A percentile compares a stretch with the other conserved stretches of the same genome.
Conservation (phyloP, 2,797 vertebrate species). For the Synanceia verrucosa region DNA sequence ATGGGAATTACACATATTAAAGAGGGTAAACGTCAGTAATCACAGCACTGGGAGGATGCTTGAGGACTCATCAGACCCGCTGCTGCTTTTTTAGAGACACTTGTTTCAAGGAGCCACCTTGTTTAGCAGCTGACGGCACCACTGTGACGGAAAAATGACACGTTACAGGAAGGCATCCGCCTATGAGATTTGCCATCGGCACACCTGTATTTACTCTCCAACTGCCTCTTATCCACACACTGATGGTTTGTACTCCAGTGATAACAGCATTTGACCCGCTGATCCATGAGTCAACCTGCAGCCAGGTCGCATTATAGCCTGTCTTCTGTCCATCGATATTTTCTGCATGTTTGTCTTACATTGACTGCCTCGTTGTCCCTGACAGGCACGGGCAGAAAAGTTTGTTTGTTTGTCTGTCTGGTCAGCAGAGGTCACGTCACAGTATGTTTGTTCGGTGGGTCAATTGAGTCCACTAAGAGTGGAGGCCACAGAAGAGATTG, state of each 20-base stretch:
- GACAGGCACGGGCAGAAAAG: conserved; percentile 40
- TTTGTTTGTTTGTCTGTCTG: conserved; percentile 81
- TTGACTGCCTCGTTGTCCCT: conserved; percentile 45
- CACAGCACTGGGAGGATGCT: conserved; percentile 80
- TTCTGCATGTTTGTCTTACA: conserved; percentile 52
- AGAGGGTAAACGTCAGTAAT: conserved; percentile 87
- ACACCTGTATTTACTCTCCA: conserved; percentile 63
- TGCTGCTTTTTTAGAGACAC: conserved; percentile 76
- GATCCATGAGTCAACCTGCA: conserved; percentile 35
- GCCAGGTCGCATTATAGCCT: conserved; percentile 20
- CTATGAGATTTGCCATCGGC: conserved; percentile 27
- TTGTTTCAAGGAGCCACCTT: conserved; percentile 73
- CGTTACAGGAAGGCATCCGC: conserved; percentile 36
- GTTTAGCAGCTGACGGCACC: conserved; percentile 64
- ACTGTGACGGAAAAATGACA: conserved; percentile 49
- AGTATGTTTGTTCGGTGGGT: conserved; percentile 75
- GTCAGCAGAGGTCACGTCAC: conserved; percentile 70
- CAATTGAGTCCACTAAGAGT: conserved; percentile 72
- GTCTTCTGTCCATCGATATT: conserved; percentile 56
- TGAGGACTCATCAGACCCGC: conserved; percentile 78
- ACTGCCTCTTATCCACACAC: conserved; percentile 4
- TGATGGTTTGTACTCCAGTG: not conserved
- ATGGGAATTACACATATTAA: conserved; percentile 88
- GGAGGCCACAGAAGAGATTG: conserved; percentile 38
- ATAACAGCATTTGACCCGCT: conserved; percentile 33